Base-by-base conservation (phyloP, 2,888 invertebrate genomes). In the Opisthograptis luteolata region DNA sequence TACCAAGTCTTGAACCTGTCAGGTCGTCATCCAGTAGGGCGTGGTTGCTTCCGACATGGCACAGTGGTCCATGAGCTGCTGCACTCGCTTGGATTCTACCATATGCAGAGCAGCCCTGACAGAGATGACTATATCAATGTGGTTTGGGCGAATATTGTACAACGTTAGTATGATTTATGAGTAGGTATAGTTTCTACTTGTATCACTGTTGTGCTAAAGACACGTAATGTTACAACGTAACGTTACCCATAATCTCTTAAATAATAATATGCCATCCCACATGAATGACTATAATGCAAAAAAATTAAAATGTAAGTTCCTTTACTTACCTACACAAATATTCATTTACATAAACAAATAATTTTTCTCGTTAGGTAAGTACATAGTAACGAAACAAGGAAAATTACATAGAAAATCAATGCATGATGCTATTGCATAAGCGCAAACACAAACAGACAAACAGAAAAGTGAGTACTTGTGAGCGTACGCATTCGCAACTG, bases 21-120 rank as follows among this genome's bases (percentile, higher is more conserved):
- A 0, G 86, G 81, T 0, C 81, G 89, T 0, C 93, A 93, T 55
- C 84, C 93, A 0, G 87, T 76, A 0, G 92, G 92, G 0, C 88
- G 92, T 0, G 92, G 93, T 9, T 93, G 93, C 66, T 92, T 93
- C 58, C 84, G 91, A 0, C 92, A 92, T 59, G 94, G 95, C 8
- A 94, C 94, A n/a, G 92, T 95, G 2, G 92, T 94, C 2, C 95
- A 96, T 71, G 96, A 96, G 75, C 80, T 96, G 34, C 89, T 96
- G 64, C 96, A 96, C 70, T 93, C 95, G 0, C 84, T 96, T 0
- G 96, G 96, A 1, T 96, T 96, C 79, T 95, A 94, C 79, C 96
- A 96, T 73, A 96, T 96, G 84, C 96, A 96, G 76, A 95, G 94
- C 67, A 92, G 96, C 39, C 92, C 93, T 0, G 94, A 96, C 76